Evolutionary conservation across 2,797 vertebrate species (phyloP).

Genomic region (Mycteria americana): DNA sequence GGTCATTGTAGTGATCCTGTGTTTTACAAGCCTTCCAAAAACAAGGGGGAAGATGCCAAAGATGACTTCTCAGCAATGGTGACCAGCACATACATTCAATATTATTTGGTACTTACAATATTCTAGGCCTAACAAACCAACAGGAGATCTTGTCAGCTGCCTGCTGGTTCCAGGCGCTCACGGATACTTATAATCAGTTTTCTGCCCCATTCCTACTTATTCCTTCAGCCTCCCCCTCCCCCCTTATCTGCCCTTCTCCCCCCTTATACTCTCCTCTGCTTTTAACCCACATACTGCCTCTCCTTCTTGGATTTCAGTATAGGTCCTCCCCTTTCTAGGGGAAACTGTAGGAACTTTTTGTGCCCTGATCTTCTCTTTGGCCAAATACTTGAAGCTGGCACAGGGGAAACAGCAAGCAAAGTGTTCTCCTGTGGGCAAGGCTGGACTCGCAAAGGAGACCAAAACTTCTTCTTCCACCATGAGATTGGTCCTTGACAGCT

Average conservation of each 20-base stretch:
- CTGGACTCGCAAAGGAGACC: not conserved
- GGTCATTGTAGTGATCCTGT: not conserved
- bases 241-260: not conserved
- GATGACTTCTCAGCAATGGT: not conserved
- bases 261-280: not conserved
- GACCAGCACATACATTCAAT: not conserved
- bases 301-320: not conserved
- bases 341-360: not conserved
- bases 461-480: not conserved
- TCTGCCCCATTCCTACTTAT: not conserved
- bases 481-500: not conserved
- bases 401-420: not conserved
- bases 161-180: not conserved
- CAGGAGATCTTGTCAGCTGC: not conserved
- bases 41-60: not conserved
- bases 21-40: not conserved
- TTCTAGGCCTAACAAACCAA: not conserved
- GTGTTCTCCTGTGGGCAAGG: not conserved
- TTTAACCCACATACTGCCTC: not conserved
- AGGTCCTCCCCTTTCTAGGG: not conserved
- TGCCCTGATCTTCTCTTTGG: not conserved
- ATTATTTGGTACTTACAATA: not conserved
- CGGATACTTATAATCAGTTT: not conserved
- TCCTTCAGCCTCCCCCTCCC: not conserved
- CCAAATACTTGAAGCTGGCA: not conserved